These are phyloP conservation scores for Keiferia lycopersicella DNA, from an alignment of 2,888 invertebrate genomes.

Conservation along the genomic window DNA sequence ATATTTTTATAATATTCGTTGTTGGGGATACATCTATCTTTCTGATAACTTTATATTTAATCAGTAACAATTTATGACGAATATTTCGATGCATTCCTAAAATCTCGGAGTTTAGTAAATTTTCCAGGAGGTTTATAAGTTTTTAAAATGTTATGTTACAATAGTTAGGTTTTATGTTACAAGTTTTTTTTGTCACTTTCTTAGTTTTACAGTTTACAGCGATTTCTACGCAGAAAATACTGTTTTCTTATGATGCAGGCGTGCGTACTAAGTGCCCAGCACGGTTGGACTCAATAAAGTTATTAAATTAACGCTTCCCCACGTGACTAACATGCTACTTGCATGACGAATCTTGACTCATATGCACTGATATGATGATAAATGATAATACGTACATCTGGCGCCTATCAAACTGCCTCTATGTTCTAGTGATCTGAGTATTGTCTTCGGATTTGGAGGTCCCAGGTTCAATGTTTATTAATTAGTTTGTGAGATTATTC, in stretches of 20 bases:
- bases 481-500: too few relatives aligned
- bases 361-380: background rate
- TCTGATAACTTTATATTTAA: too few relatives aligned
- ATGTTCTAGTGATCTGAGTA: background rate
- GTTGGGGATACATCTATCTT: too few relatives aligned
- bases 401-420: background rate
- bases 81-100: too few relatives aligned
- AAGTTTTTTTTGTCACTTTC: too few relatives aligned
- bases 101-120: too few relatives aligned
- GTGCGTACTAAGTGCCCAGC: background rate
- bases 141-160: too few relatives aligned
- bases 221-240: background rate
- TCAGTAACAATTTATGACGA: too few relatives aligned
- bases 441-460: background rate
- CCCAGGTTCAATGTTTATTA: too few relatives aligned
- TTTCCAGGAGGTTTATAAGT: too few relatives aligned
- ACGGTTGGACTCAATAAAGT: constrained; percentile 4
- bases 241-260: background rate
- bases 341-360: constrained; percentile 10
- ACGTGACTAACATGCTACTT: background rate
- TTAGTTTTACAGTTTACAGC: background rate
- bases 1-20: too few relatives aligned
- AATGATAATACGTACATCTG: background rate
- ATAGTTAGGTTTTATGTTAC: too few relatives aligned
- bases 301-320: constrained; percentile 11